Evolutionary conservation across 1,140 invertebrate species (phyloP), one percentile per base, ranked within the genome.

Genomic region (Orussus abietinus): DNA sequence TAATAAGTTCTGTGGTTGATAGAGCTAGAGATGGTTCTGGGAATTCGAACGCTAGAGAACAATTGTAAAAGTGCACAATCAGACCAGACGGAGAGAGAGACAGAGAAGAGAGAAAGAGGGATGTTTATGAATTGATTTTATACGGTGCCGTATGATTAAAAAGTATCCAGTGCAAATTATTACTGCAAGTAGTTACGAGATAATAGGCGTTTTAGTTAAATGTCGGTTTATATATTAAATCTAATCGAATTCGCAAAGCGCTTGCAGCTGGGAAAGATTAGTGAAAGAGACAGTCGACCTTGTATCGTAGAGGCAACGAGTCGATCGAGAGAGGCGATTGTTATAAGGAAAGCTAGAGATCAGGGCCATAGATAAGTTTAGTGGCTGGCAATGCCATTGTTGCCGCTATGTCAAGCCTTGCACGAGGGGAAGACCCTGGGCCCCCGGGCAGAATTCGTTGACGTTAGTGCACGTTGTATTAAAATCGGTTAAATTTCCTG

Each of bases 361-460:
- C 55, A 66, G 59, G 59, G 67, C 63, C 59, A 57, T 62, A 67
- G 67, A 69, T 66, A 68, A 68, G 60, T 60, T 55, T 38, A 53
- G 53, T 62, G 58, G 45, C 38, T 51, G 57, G 54, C 53, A 55
- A 66, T 59, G 48, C 50, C 57, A 49, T 59, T 57, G 53, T 58
- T 62, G 55, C 52, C 52, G 53, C 57, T 59, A 53, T n/a, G n/a
- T n/a, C n/a, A n/a, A n/a, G n/a, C n/a, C n/a, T n/a, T n/a, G n/a
- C n/a, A n/a, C n/a, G n/a, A n/a, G n/a, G n/a, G n/a, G n/a, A n/a
- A n/a, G n/a, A n/a, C n/a, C n/a, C n/a, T n/a, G n/a, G n/a, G n/a
- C n/a, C n/a, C n/a, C n/a, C n/a, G n/a, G n/a, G n/a, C n/a, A n/a
- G n/a, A n/a, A n/a, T n/a, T n/a, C n/a, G n/a, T n/a, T n/a, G n/a